Conservation (phyloP, 2,797 vertebrate species). For the Manis javanica region DNA sequence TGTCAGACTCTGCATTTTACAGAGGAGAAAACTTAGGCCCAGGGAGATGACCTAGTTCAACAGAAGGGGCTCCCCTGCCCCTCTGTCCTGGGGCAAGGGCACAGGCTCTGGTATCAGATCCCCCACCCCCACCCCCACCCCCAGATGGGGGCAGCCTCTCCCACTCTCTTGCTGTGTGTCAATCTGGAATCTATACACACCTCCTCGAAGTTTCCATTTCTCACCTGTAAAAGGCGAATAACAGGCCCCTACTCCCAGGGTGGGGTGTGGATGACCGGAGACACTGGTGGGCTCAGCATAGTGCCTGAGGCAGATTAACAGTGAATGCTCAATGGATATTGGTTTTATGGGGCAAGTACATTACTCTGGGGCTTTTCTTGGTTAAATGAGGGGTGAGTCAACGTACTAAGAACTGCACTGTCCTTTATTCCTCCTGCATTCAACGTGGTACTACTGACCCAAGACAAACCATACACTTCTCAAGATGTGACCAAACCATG, state of each 20-base stretch:
- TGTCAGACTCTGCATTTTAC: not conserved
- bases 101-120: no score
- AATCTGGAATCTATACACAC: not conserved
- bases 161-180: not conserved
- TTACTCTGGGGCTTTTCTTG: conserved; percentile 58
- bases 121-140: no score
- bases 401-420: not conserved
- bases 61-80: not conserved
- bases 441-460: not conserved
- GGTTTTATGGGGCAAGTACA: not conserved
- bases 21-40: not conserved
- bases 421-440: conserved; percentile 37
- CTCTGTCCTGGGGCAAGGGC: not conserved
- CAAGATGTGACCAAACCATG: not conserved
- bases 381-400: conserved; percentile 35
- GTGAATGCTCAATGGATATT: not conserved
- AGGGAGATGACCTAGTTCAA: not conserved
- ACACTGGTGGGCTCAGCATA: not conserved
- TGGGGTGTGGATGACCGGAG: not conserved
- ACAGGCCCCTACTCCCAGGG: not conserved
- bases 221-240: not conserved
- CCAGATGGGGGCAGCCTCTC: not conserved
- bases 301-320: not conserved
- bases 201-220: not conserved
- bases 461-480: conserved; percentile 56